Evolutionary conservation across 1,140 invertebrate species (phyloP), one percentile per base, ranked within the genome.

Genomic region (Apolygus lucorum): DNA sequence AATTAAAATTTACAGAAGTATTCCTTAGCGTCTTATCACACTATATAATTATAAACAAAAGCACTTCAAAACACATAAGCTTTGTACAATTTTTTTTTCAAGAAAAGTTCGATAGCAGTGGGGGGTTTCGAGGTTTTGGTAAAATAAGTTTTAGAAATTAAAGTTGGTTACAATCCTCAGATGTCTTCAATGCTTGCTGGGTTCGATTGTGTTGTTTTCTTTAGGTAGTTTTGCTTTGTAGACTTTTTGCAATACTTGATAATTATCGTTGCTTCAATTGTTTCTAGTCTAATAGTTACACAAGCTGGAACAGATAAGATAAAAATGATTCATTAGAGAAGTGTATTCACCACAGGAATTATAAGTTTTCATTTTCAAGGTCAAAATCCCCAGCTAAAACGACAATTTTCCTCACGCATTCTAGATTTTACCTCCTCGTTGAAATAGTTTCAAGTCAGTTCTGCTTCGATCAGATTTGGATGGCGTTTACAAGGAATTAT

Each of bases 131-230:
- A 59, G 25, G 49, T 27, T 28, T 68, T 68, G 68, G 49, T 68
- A 59, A 29, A 29, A 27, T 69, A 21, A 68, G 63, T 34, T 59
- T 21, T 70, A 70, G 67, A 72, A 75, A 75, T 70, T 72, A 73
- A 72, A 72, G 69, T n/a, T 68, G 69, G 67, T 65, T 42, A 86
- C 85, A 84, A 88, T 90, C 88, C 88, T 89, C 88, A 90, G 88
- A 90, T 90, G 88, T 90, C 88, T 88, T 90, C 88, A 90, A 90
- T 90, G 88, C 88, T 87, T 88, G 88, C 88, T 89, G 87, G 85
- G 85, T 89, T 83, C 84, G 82, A 82, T 87, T 88, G 85, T 87
- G 81, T 84, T 71, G 29, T 80, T 79, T 81, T 81, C 78, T 79
- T 21, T 66, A 13, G 13, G 8, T 59, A 59, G 54, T 59, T 59